A percentile compares a stretch with the other conserved stretches of the same genome.
phyloP scores from a whole-genome alignment of 2,113 vertebrate genomes.

The Aphyosemion australe region DNA sequence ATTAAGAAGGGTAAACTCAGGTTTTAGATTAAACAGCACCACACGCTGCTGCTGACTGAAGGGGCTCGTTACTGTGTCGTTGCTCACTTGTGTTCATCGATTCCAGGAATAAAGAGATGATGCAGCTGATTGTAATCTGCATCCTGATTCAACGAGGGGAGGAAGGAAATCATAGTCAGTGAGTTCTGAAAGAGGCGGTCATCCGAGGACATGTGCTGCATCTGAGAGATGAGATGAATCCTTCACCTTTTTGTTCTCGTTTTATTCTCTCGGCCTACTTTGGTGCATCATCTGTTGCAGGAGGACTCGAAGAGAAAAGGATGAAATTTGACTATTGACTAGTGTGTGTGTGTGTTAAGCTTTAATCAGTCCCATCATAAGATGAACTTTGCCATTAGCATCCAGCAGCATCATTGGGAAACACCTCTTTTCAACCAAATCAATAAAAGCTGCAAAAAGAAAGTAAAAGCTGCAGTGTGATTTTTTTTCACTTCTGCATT shows the following conservation, averaged over 20 bases:
- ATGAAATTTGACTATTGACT: no score
- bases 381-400: conserved; percentile 9
- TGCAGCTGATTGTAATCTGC: conserved; percentile 30
- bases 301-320: no score
- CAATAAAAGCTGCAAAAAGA: no score
- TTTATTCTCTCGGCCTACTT: no score
- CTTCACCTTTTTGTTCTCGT: not conserved
- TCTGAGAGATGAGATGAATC: not conserved
- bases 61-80: not conserved
- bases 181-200: conserved; percentile 34
- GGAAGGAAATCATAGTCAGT: conserved; percentile 30
- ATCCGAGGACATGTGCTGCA: conserved; percentile 46
- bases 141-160: conserved; percentile 46
- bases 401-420: no score
- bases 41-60: not conserved
- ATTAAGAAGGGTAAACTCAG: conserved; percentile 4
- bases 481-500: no score
- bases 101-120: conserved; percentile 39
- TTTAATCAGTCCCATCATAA: conserved; percentile 15
- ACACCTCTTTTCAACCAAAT: no score
- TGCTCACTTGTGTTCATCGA: conserved; percentile 23
- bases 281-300: no score
- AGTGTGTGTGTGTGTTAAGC: no score
- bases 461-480: no score
- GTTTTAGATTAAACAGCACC: conserved; percentile 4